Evolutionary conservation across 2,888 invertebrate species (phyloP).

Genomic region (Ophioninae sp.): DNA sequence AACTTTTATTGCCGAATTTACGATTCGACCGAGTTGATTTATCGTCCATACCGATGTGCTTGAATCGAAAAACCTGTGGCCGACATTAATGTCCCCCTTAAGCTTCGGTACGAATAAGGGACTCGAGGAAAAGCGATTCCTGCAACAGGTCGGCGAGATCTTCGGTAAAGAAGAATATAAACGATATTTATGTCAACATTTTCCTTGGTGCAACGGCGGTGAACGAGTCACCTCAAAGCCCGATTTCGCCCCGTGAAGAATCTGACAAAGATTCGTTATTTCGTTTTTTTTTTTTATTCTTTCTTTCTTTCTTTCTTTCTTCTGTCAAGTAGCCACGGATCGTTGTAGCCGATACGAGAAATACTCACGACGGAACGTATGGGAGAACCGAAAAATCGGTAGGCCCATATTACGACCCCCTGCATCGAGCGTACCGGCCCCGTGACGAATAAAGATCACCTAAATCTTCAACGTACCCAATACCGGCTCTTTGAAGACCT

Average conservation of each 20-base stretch:
- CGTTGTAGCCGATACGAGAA: neutral
- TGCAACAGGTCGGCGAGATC: slow-evolving; percentile 58
- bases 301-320: slow-evolving; percentile 26
- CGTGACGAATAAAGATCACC: slow-evolving; percentile 65
- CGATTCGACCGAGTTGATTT: slow-evolving; percentile 62
- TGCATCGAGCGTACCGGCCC: slow-evolving; percentile 59
- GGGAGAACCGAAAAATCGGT: slow-evolving; percentile 45
- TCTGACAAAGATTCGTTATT: slow-evolving; percentile 64
- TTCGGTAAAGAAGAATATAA: slow-evolving; percentile 60
- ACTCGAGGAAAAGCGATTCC: slow-evolving; percentile 48
- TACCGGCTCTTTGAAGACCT: neutral
- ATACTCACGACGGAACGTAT: neutral
- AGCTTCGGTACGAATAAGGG: neutral
- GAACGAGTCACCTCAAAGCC: slow-evolving; percentile 62
- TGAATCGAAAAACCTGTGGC: slow-evolving; percentile 2
- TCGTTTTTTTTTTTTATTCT: slow-evolving; percentile 39
- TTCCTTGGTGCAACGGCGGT: slow-evolving; percentile 60
- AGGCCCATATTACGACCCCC: slow-evolving; percentile 59
- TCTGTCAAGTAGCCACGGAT: slow-evolving; percentile 52
- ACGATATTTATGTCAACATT: slow-evolving; percentile 72
- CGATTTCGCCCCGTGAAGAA: slow-evolving; percentile 37
- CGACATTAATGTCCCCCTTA: neutral
- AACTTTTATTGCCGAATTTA: slow-evolving; percentile 56
- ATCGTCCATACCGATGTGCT: slow-evolving; percentile 48
- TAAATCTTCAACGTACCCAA: slow-evolving; percentile 52